A percentile compares a stretch with the other conserved stretches of the same genome.
Evolutionary conservation across 2,113 vertebrate genomes (phyloP).

Genomic region (Menura novaehollandiae): DNA sequence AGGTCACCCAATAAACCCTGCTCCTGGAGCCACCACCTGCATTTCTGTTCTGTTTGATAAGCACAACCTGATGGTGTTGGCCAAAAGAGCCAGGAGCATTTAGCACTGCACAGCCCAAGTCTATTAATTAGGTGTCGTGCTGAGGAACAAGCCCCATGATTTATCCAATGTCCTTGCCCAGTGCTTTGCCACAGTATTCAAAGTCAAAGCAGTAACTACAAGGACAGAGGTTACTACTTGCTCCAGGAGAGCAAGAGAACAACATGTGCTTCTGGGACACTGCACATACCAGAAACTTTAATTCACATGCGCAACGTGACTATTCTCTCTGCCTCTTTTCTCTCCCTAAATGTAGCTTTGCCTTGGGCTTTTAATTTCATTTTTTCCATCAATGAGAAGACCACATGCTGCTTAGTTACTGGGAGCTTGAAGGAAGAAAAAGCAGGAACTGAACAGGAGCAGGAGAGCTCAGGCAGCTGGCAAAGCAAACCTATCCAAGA

Average conservation of each 20-base stretch:
- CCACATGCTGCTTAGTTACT: neutral
- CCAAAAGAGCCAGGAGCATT: neutral
- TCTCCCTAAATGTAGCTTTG: neutral
- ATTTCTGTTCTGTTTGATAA: neutral
- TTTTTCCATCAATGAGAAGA: neutral
- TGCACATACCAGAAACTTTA: neutral
- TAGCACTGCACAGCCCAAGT: neutral
- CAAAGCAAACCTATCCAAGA: neutral
- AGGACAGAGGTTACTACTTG: neutral
- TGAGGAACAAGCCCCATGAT: neutral
- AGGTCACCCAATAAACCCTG: neutral
- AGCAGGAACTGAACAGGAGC: neutral
- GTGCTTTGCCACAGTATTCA: neutral
- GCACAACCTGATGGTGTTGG: neutral
- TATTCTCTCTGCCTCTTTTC: neutral
- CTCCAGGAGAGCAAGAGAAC: neutral
- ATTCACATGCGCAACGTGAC: neutral
- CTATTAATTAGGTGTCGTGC: accelerated
- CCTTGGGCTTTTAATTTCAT: neutral
- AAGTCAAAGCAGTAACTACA: neutral
- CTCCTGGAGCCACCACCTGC: neutral
- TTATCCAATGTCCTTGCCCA: neutral
- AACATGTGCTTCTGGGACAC: neutral
- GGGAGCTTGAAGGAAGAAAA: neutral
- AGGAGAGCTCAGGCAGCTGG: neutral